Evolutionary conservation across 30 jellyfish, hydroid and myxozoan genomes (phyloP), one percentile per base, ranked within the genome.

Genomic region (Turritopsis rubra): DNA sequence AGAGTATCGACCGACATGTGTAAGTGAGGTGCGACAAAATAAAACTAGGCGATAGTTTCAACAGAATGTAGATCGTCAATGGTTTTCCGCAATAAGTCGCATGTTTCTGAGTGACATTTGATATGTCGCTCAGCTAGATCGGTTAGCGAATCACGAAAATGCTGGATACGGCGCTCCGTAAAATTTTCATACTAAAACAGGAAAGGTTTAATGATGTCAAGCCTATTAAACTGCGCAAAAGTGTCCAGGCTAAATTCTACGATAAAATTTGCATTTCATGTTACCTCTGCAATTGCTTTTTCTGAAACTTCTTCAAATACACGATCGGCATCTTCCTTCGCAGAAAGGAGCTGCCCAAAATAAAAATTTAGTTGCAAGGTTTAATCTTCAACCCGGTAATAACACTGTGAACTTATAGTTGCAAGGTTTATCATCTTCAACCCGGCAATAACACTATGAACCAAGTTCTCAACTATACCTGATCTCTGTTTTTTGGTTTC

Each of bases 401-500:
- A n/a, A n/a, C n/a, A n/a, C n/a, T n/a, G n/a, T n/a, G n/a, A n/a
- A n/a, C n/a, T n/a, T n/a, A n/a, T n/a, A n/a, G n/a, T n/a, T n/a
- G n/a, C n/a, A n/a, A n/a, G n/a, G n/a, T n/a, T n/a, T n/a, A n/a
- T n/a, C n/a, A n/a, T n/a, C n/a, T n/a, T n/a, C n/a, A n/a, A n/a
- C n/a, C n/a, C n/a, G n/a, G n/a, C n/a, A n/a, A n/a, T n/a, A n/a
- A n/a, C n/a, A n/a, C n/a, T 26, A 72, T 26, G 52, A 24, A 77
- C 29, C 21, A 5, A 77, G 53, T 24, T n/a, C 3, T 26, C 5
- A 24, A 71, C 16, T 81, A 16, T 68, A 92, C 98, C 96, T 92
- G 96, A 31, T 88, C 93, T 23, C 65, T 88, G 31, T 87, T 88
- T 84, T 92, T 92, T 77, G 96, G 98, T 79, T 87, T 92, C 25